Conservation (phyloP, 2,888 invertebrate genomes). For the Ophonus ardosiacus region DNA sequence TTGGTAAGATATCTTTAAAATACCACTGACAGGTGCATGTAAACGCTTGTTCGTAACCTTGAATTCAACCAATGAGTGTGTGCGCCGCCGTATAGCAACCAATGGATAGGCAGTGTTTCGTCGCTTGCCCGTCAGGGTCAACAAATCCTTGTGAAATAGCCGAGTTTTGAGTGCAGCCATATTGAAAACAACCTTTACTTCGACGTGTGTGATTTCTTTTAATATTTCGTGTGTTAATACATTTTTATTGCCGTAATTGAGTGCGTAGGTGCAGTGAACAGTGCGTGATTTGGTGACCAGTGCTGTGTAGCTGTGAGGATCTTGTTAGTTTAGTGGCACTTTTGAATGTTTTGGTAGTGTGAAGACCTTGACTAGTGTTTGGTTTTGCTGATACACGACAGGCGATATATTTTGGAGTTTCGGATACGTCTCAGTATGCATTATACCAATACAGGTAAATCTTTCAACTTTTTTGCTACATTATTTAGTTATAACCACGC, state of each 20-base stretch:
- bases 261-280: conserved; percentile 68
- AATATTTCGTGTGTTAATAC: conserved; percentile 72
- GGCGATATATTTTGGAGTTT: conserved; percentile 71
- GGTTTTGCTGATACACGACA: conserved; percentile 69
- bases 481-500: conserved; percentile 4
- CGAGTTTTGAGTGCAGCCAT: conserved; percentile 76
- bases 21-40: conserved; percentile 75
- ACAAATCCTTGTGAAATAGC: conserved; percentile 77
- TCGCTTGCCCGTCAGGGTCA: conserved; percentile 75
- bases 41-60: conserved; percentile 76
- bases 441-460: conserved; percentile 72
- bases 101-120: conserved; percentile 71
- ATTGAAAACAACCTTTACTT: conserved; percentile 76
- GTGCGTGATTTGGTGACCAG: conserved; percentile 67
- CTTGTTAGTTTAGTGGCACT: conserved; percentile 69
- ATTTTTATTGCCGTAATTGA: conserved; percentile 67
- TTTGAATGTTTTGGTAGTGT: conserved; percentile 73
- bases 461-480: neutral
- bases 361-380: conserved; percentile 75
- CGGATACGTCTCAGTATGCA: conserved; percentile 73
- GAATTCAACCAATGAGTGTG: conserved; percentile 74
- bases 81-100: conserved; percentile 72
- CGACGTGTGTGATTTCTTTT: conserved; percentile 75
- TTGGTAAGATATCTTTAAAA: conserved; percentile 1
- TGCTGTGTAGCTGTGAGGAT: conserved; percentile 69